A percentile compares a stretch with the other conserved stretches of the same genome.
These are phyloP conservation scores for Taenioides sp. DNA, from an alignment of 2,797 vertebrate genomes.

Conservation along the genomic window DNA sequence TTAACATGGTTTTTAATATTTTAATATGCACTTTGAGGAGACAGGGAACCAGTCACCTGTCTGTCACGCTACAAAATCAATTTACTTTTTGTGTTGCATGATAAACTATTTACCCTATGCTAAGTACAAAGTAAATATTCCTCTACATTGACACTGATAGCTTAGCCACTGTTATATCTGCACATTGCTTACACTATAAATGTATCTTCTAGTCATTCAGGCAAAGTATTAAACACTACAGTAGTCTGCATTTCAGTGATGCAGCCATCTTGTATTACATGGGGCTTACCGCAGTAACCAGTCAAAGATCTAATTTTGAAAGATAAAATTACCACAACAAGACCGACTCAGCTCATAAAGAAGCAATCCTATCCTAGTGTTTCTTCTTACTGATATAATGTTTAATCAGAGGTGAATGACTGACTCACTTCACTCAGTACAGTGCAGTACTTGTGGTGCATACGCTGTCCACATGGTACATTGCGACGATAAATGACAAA, in stretches of 20 bases:
- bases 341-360: constrained; percentile 7
- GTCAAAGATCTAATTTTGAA: not conserved
- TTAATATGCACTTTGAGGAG: constrained; percentile 2
- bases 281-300: constrained; percentile 26
- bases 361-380: constrained; percentile 17
- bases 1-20: not conserved
- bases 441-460: not conserved
- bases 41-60: not conserved
- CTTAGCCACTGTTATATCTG: not conserved
- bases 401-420: not conserved
- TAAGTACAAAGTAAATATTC: not conserved
- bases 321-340: not conserved
- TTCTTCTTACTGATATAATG: constrained; percentile 13
- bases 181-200: not conserved
- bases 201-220: constrained; percentile 21
- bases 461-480: not conserved
- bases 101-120: not conserved
- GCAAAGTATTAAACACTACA: constrained; percentile 22
- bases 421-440: not conserved
- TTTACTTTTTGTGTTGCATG: not conserved
- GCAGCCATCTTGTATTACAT: constrained; percentile 15
- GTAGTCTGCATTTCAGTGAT: constrained; percentile 46
- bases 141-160: not conserved
- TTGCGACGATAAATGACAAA: not conserved
- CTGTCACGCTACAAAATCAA: not conserved